A percentile compares a stretch with the other conserved stretches of the same genome.
Conservation (phyloP, 37 sponge, comb jelly and placozoan genomes). For the Sycon ciliatum region DNA sequence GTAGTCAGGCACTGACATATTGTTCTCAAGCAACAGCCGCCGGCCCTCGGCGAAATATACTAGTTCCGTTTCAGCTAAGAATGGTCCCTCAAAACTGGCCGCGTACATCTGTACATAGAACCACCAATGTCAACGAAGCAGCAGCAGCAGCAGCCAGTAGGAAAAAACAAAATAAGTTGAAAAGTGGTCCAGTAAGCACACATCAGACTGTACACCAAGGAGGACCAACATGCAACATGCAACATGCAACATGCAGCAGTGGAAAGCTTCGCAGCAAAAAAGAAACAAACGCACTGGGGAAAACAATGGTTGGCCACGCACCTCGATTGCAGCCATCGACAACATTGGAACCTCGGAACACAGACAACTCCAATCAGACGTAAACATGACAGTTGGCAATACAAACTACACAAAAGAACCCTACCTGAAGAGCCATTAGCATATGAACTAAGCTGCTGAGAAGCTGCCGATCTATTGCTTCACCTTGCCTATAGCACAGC, state of each 20-base stretch:
- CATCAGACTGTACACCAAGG: neutral
- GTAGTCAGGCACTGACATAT: slow-evolving; percentile 66
- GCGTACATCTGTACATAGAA: slow-evolving; percentile 51
- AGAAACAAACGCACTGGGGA: too few species aligned
- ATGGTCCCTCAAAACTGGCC: slow-evolving; percentile 63
- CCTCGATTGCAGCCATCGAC: too few species aligned
- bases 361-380: too few species aligned
- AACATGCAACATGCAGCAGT: too few species aligned
- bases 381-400: too few species aligned
- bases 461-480: slow-evolving; percentile 57
- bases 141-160: neutral
- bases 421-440: slow-evolving; percentile 77
- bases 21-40: slow-evolving; percentile 23
- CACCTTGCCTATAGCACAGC: slow-evolving; percentile 63
- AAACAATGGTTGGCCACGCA: too few species aligned
- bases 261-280: too few species aligned
- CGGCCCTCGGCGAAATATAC: slow-evolving; percentile 57
- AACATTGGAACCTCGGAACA: too few species aligned
- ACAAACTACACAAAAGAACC: neutral
- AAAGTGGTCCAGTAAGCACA: neutral
- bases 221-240: too few species aligned
- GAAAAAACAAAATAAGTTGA: neutral
- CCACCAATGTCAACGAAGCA: neutral
- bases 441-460: slow-evolving; percentile 71
- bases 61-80: slow-evolving; percentile 61